A percentile compares a stretch with the other conserved stretches of the same genome.
phyloP scores from a whole-genome alignment of 2,888 invertebrate species.

The Lasioglossum figueresi region DNA sequence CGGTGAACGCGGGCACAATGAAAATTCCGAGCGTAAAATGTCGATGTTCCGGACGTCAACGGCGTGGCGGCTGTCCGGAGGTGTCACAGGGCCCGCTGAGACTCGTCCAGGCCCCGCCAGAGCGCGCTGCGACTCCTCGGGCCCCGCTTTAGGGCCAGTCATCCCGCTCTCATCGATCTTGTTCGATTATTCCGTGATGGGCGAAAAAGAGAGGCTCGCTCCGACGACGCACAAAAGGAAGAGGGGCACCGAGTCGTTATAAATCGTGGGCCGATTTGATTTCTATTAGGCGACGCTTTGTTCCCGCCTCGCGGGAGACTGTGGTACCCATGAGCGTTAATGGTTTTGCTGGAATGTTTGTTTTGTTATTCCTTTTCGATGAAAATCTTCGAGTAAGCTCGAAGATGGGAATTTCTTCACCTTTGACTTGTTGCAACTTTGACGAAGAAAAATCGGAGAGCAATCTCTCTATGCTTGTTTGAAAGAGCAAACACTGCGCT shows the following conservation, averaged over 20 bases:
- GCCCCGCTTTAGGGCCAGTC: constrained; percentile 73
- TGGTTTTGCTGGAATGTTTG: constrained; percentile 60
- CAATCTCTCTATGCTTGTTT: neutral
- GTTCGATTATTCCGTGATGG: constrained; percentile 84
- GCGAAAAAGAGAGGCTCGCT: constrained; percentile 74
- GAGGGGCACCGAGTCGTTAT: constrained; percentile 72
- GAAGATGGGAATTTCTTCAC: neutral
- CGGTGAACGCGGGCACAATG: constrained; percentile 4
- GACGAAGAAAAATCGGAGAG: neutral
- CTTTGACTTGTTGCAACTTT: neutral
- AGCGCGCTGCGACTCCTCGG: constrained; percentile 43
- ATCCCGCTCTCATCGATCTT: constrained; percentile 83
- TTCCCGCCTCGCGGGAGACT: constrained; percentile 76
- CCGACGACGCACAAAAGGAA: constrained; percentile 63
- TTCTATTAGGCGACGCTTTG: constrained; percentile 82
- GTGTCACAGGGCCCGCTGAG: constrained; percentile 34
- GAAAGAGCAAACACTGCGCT: neutral
- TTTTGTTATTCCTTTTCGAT: neutral
- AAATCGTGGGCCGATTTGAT: constrained; percentile 81
- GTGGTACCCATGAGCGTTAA: constrained; percentile 57
- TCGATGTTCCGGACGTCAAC: constrained; percentile 78
- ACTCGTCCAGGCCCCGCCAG: constrained; percentile 1
- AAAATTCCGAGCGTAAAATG: constrained; percentile 73
- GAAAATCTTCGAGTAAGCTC: neutral
- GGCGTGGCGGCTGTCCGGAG: constrained; percentile 36